Base-by-base conservation (phyloP, 2,888 invertebrate genomes). In the Nipponacmea schrenckii region DNA sequence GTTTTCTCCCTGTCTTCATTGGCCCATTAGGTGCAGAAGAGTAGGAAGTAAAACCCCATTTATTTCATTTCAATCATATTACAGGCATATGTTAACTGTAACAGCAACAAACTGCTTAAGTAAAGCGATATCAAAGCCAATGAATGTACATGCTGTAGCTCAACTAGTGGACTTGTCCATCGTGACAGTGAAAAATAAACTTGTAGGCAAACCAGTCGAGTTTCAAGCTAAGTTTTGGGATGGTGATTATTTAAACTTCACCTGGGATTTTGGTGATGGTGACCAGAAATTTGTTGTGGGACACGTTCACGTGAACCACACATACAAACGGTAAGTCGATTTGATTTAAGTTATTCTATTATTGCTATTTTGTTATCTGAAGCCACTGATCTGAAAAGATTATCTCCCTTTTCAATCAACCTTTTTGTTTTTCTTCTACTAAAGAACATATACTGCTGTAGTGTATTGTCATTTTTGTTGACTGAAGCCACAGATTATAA, bases 221-320 rank as follows among this genome's bases (percentile, higher is more conserved):
- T 86, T 87, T 62, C 73, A 70, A 14, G 85, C 82, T 17, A 74
- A 72, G 7, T 77, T 77, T 39, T 87, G 81, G 77, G 72, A 72
- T n/a, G 88, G 88, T 14, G 82, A 82, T n/a, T 79, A 84, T 74
- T 73, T 86, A n/a, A 83, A 77, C 62, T 85, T 83, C 70, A 80
- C 78, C 4, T 89, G 88, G 88, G 74, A 84, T 69, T 89, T 89
- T 77, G 88, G 87, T 10, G 88, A 89, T 77, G 84, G 84, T 12
- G 73, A 80, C 4, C 70, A 70, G 0, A 68, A 69, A 2, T 44
- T 71, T 2, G 27, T 74, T 24, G 63, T 70, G n/a, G 76, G 72
- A 0, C 73, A 72, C 10, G 27, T 26, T 10, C 68, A 71, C 17
- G 70, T 79, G 26, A 71, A 73, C 12, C 82, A 85, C 68, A 80